Base-by-base conservation (phyloP, 2,888 invertebrate species). In the Drosophila prolongata region DNA sequence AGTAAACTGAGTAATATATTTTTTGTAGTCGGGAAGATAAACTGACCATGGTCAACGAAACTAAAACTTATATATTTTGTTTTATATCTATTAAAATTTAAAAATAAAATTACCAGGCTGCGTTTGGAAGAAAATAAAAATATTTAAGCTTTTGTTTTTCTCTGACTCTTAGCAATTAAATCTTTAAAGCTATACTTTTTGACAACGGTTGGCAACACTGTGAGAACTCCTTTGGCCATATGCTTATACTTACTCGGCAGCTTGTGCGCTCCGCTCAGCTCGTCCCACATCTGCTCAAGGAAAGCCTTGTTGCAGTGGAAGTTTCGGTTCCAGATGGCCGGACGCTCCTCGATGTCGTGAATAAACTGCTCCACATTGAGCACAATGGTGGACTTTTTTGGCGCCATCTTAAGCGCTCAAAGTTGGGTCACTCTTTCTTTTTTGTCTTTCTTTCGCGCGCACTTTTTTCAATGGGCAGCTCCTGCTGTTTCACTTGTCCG, bases 271-370 rank as follows among this genome's bases (percentile, higher is more conserved):
- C 88, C 80, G 19, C 92, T 91, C 38, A 92, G 70, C 72, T 92
- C 92, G 77, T 91, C 91, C 92, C 92, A 92, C 89, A 92, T 92
- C 77, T 92, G 91, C 67, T 92, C 92, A 40, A 92, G 89, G 71
- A 92, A 92, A 9, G 91, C 91, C 75, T 92, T 92, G 75, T 92
- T 92, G 75, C 92, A 92, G 74, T 92, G 92, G 76, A 92, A 92
- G 79, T 92, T 92, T 52, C 92, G 92, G 86, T 92, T 92, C 92
- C 92, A 92, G 76, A 92, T 92, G 57, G 92, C 92, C 38, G 92
- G 92, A 47, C 92, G 90, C 70, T 91, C 90, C 76, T 91, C 91
- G 52, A 92, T 91, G 77, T 92, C 92, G 75, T 89, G 89, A 77
- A 92, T 92, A 66, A 92, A 92, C 78, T 92, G 91, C 77, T 92